Base-by-base conservation (phyloP, 2,888 invertebrate genomes). In the Sclerodermus sp. region DNA sequence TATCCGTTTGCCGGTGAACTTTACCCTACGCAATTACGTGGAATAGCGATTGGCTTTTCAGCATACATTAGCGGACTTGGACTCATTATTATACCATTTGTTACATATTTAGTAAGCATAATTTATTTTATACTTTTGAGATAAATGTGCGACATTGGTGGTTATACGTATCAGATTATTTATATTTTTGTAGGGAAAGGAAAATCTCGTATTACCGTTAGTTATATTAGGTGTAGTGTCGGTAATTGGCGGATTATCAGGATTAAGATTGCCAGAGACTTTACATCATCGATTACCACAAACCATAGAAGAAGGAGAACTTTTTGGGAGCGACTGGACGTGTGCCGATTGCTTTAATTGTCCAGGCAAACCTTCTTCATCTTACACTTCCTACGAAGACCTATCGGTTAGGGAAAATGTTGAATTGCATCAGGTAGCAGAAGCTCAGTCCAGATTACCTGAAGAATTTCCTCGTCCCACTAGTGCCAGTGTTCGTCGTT, bases 1-100 rank as follows among this genome's bases (percentile, higher is more conserved):
- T 95, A 94, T 77, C 93, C 94, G 0, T 94, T 94, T 77, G 93
- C 93, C 62, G 92, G 92, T 9, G 95, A 95, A 80, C 77, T 95
- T 16, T 94, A 94, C 79, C 95, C 95, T 1, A 95, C 94, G 1
- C 91, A 91, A 75, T 82, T 93, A 40, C 83, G 95, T 64, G 94
- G 94, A 1, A 82, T 94, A 47, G 95, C 94, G 13, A 93, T 95
- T 63, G 94, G 94, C 41, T 88, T 91, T 46, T 93, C 93, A 1
- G 92, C 93, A 13, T 94, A 95, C 74, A 89, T 94, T 60, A 93
- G 91, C 45, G 94, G 94, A 45, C 81, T 93, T 56, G 95, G 94
- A 34, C 82, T 94, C 40, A 90, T 93, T 57, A 86, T 93, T 47
- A 94, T 94, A 73, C 95, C 95, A 10, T 93, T 93, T 78, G 87